These are phyloP conservation scores for Drosophila virilis DNA, from an alignment of 1,140 invertebrate species.

Conservation along the genomic window DNA sequence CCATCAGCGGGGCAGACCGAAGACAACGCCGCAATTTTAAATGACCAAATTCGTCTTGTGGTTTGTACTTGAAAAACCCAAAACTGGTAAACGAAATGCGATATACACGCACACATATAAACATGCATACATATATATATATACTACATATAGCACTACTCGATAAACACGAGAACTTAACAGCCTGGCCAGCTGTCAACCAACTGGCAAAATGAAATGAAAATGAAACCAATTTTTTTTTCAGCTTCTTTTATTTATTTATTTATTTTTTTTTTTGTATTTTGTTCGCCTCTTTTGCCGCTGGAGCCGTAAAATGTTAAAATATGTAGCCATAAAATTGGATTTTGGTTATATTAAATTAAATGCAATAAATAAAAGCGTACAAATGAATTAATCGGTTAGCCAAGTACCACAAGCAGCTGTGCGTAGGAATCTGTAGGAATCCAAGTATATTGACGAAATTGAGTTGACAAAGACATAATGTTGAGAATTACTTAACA, in stretches of 20 bases:
- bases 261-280: constrained; percentile 19
- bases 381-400: constrained; percentile 63
- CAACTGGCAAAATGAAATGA: constrained; percentile 56
- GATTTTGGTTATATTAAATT: constrained; percentile 48
- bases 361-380: constrained; percentile 71
- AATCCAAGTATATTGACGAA: constrained; percentile 18
- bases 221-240: constrained; percentile 63
- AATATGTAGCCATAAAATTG: constrained; percentile 78
- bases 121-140: neutral
- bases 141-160: constrained; percentile 6
- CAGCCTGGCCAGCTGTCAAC: constrained; percentile 63
- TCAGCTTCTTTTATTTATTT: constrained; percentile 16
- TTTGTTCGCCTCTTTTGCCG: neutral
- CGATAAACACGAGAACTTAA: constrained; percentile 38
- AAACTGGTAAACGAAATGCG: constrained; percentile 76
- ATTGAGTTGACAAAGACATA: constrained; percentile 45
- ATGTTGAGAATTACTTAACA: constrained; percentile 48
- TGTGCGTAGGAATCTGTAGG: constrained; percentile 6
- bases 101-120: constrained; percentile 30
- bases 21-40: constrained; percentile 75
- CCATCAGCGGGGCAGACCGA: constrained; percentile 44
- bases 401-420: constrained; percentile 16
- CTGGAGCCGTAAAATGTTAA: constrained; percentile 55
- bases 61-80: constrained; percentile 78
- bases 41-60: constrained; percentile 81